Evolutionary conservation across 2,888 invertebrate genomes (phyloP).

Genomic region (Ferdinandea cuprea): DNA sequence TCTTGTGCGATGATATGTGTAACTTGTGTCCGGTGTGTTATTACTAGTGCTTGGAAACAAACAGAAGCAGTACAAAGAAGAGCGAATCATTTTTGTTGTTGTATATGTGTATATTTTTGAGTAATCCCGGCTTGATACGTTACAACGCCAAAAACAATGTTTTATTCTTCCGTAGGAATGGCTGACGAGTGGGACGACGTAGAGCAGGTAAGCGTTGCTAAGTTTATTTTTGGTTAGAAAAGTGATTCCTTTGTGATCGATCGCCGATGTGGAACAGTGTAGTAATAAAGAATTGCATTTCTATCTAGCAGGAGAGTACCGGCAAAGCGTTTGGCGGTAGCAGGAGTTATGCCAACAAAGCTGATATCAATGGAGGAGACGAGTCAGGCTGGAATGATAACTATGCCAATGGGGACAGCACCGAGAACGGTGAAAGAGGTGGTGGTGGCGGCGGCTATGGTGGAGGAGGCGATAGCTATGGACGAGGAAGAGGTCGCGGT

Average conservation of each 20-base stretch:
- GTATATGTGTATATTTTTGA: conserved; percentile 23
- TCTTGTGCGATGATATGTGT: neutral
- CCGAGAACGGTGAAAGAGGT: conserved; percentile 38
- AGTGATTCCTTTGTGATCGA: neutral
- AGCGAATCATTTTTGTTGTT: neutral
- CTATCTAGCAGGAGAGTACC: conserved; percentile 45
- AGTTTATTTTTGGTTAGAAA: neutral
- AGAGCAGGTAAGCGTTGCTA: conserved; percentile 48
- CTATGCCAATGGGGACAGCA: conserved; percentile 19
- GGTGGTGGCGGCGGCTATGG: conserved; percentile 51
- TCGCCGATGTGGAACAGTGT: neutral
- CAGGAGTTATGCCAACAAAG: conserved; percentile 21
- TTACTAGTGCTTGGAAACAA: conserved; percentile 14
- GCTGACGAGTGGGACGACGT: conserved; percentile 71
- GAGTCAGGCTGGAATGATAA: conserved; percentile 46
- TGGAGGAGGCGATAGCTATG: conserved; percentile 35
- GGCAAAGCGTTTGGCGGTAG: conserved; percentile 66
- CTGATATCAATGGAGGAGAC: neutral
- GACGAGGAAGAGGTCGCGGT: conserved; percentile 57
- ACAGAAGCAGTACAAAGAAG: too few species aligned
- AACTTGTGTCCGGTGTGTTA: conserved; percentile 9
- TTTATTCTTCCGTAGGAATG: conserved; percentile 73
- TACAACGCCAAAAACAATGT: conserved; percentile 58
- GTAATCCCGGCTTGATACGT: conserved; percentile 36
- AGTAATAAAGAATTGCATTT: neutral